These are phyloP conservation scores for Drosophila neotestacea DNA, from an alignment of 2,888 invertebrate genomes.

Conservation along the genomic window DNA sequence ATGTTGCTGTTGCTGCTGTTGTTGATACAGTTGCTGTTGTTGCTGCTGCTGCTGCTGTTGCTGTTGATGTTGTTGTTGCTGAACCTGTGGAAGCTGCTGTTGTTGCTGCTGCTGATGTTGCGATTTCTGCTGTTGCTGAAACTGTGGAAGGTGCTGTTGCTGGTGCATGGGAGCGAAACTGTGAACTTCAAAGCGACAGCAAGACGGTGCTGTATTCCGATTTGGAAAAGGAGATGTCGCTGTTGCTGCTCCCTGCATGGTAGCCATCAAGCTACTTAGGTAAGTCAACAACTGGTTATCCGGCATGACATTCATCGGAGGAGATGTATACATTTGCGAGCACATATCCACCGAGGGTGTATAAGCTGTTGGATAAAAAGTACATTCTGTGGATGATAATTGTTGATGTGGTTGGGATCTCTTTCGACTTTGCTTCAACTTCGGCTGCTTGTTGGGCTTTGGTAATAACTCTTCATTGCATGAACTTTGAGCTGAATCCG, in stretches of 20 bases:
- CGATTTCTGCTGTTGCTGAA: too few relatives aligned
- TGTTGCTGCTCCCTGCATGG: not conserved
- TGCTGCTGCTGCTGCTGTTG: too few relatives aligned
- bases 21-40: not conserved
- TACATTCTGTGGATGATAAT: not conserved
- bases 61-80: too few relatives aligned
- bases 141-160: not conserved
- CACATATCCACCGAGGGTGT: not conserved
- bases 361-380: conserved; percentile 2
- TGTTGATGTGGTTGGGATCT: not conserved
- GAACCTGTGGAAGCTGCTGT: too few relatives aligned
- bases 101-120: too few relatives aligned
- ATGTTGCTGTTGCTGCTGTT: not conserved
- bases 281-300: conserved; percentile 20
- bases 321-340: not conserved
- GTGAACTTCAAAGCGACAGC: conserved; percentile 12
- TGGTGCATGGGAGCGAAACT: conserved; percentile 16
- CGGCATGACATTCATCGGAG: not conserved
- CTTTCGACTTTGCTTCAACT: not conserved
- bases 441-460: not conserved
- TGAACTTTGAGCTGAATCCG: not conserved
- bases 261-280: conserved; percentile 26
- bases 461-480: not conserved
- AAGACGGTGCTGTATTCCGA: conserved; percentile 8
- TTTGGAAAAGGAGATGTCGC: not conserved